Conservation (phyloP, 2,888 invertebrate genomes). For the Keiferia lycopersicella region DNA sequence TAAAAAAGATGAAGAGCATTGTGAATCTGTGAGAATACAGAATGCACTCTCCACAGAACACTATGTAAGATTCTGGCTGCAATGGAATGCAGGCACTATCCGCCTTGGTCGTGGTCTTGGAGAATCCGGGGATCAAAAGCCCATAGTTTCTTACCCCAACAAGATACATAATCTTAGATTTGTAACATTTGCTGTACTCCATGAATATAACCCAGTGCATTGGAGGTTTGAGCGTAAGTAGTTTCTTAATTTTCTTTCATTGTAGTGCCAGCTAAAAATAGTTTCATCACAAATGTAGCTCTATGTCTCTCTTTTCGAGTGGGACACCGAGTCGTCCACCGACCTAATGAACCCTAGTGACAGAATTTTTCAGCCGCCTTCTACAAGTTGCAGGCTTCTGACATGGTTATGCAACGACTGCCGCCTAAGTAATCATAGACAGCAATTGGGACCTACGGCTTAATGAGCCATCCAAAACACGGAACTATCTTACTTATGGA, state of each 20-base stretch:
- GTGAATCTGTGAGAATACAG: slow-evolving; percentile 52
- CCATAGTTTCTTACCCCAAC: slow-evolving; percentile 42
- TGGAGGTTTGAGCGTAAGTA: slow-evolving; percentile 33
- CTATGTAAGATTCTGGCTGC: slow-evolving; percentile 71
- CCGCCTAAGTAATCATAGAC: too few species aligned
- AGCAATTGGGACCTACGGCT: too few species aligned
- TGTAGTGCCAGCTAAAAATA: not conserved
- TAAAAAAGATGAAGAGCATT: slow-evolving; percentile 14
- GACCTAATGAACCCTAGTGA: too few species aligned
- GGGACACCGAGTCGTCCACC: too few species aligned
- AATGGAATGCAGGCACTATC: slow-evolving; percentile 70
- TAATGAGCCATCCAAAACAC: too few species aligned
- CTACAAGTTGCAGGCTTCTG: too few species aligned
- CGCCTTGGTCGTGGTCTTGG: slow-evolving; percentile 50
- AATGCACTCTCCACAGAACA: slow-evolving; percentile 66
- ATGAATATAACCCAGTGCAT: slow-evolving; percentile 33
- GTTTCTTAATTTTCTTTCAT: not conserved
- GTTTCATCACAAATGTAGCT: too few species aligned
- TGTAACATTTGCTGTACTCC: slow-evolving; percentile 37
- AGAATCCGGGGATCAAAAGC: slow-evolving; percentile 52
- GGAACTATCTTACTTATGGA: too few species aligned
- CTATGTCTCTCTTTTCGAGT: too few species aligned
- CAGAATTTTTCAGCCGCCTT: too few species aligned
- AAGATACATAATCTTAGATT: slow-evolving; percentile 42
- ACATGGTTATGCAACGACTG: too few species aligned